Evolutionary conservation across 2,888 invertebrate genomes (phyloP), one percentile per base, ranked within the genome.

Genomic region (Orchesella flavescens): DNA sequence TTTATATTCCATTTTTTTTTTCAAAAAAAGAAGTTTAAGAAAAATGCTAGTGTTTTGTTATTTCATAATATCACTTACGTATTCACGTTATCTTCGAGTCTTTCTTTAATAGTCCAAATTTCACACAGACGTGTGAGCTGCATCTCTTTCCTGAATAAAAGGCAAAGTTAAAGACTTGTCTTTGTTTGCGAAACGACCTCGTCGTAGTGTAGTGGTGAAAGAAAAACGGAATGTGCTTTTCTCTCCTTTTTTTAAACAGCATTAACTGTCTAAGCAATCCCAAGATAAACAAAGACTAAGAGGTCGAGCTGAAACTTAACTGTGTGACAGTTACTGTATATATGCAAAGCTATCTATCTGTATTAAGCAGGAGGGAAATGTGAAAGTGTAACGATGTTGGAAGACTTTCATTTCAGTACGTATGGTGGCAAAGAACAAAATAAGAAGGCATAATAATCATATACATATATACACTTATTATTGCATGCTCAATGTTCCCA

Each of bases 281-380:
- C 61, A 61, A 61, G 61, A 61, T 61, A 61, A 61, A 61, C 61
- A 61, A 61, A 61, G 24, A 21, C 24, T 61, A 61, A 61, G 24
- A 61, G 21, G 23, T 44, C 44, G 43, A 66, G 59, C 10, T n/a
- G 2, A 59, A 17, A 17, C 44, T 17, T 66, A 23, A 23, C 66
- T 43, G 66, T 66, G 66, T 43, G 17, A 66, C 66, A 66, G 43
- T 66, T 66, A 23, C 5, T 24, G 34, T n/a, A n/a, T 24, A 63
- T 44, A n/a, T 66, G 9, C 63, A 10, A 10, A 43, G 17, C 43
- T 24, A 24, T 13, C 24, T 13, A 24, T 21, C 61, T 24, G 23
- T 61, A 12, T 15, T 61, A 17, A 49, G 7, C 19, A n/a, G 3
- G 3, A 57, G 19, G 10, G 10, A 10, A 21, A 21, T 24, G 13